Percentiles rank a stretch among this genome's conserved stretches.
Evolutionary conservation across 1,140 invertebrate species (phyloP).

Genomic region (Spodoptera litura): DNA sequence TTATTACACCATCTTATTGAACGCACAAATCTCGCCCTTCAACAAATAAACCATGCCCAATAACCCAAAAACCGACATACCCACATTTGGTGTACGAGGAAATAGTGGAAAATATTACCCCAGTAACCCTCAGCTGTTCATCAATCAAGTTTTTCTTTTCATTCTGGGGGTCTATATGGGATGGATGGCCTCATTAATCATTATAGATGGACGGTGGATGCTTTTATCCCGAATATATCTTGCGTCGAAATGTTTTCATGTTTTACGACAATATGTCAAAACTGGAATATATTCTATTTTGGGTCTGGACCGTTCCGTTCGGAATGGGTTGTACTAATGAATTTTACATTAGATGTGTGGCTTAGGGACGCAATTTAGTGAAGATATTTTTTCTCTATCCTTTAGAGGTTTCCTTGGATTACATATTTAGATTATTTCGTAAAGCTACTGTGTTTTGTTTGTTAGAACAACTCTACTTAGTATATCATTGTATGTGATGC

Average conservation of each 20-base stretch:
- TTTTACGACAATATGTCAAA: conserved; percentile 47
- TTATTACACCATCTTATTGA: conserved; percentile 25
- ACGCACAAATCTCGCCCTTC: conserved; percentile 50
- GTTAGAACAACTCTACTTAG: neutral
- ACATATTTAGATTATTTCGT: neutral
- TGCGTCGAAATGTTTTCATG: conserved; percentile 53
- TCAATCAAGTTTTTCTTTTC: conserved; percentile 79
- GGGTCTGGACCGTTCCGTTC: neutral
- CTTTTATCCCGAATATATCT: conserved; percentile 66
- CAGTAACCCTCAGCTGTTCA: conserved; percentile 57
- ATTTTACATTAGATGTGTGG: conserved; percentile 30
- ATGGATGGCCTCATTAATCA: conserved; percentile 81
- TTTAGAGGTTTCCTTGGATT: neutral
- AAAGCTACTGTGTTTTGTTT: neutral
- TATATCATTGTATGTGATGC: no score
- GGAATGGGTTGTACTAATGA: conserved; percentile 9
- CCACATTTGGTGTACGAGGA: conserved; percentile 51
- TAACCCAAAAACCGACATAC: conserved; percentile 51
- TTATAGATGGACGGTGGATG: conserved; percentile 72
- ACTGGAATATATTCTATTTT: conserved; percentile 19
- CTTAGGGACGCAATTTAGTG: conserved; percentile 1
- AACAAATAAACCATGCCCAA: conserved; percentile 56
- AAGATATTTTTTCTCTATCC: neutral
- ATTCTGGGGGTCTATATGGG: conserved; percentile 66
- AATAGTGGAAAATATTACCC: conserved; percentile 71